Evolutionary conservation across 2,888 invertebrate species (phyloP).

Genomic region (Epinotia nisella): DNA sequence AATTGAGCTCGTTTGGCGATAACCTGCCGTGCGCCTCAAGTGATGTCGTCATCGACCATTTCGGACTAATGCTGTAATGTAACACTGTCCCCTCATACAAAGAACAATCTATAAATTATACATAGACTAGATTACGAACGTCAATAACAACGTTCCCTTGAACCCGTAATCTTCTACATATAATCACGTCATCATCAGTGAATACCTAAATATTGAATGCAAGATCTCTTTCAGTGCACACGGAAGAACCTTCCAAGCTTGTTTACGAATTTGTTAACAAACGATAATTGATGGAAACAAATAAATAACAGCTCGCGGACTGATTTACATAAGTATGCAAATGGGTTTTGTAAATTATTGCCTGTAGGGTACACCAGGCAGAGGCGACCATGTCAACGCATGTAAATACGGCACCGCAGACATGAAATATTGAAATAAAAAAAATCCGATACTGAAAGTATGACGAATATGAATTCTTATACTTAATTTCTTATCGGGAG

Average conservation of each 20-base stretch:
- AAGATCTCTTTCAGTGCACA: slow-evolving; percentile 1
- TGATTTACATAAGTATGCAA: slow-evolving; percentile 44
- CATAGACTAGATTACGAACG: slow-evolving; percentile 7
- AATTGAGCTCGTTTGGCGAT: slow-evolving; percentile 72
- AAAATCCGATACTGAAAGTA: too few relatives aligned
- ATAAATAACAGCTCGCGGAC: slow-evolving; percentile 41
- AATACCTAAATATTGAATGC: neutral
- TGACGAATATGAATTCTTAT: too few relatives aligned
- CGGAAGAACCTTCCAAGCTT: slow-evolving; percentile 35
- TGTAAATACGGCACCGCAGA: slow-evolving; percentile 8
- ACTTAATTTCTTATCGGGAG: too few relatives aligned
- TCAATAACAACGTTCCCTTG: slow-evolving; percentile 5
- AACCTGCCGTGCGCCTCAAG: slow-evolving; percentile 57
- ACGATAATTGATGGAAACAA: slow-evolving; percentile 40
- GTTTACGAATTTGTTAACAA: slow-evolving; percentile 38
- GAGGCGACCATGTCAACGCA: slow-evolving; percentile 24
- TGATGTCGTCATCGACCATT: slow-evolving; percentile 69
- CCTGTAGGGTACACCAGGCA: slow-evolving; percentile 15
- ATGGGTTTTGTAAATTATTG: slow-evolving; percentile 36
- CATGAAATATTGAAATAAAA: neutral
- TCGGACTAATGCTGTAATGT: slow-evolving; percentile 34
- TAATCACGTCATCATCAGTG: neutral
- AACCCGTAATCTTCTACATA: neutral
- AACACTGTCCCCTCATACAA: neutral
- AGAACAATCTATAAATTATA: slow-evolving; percentile 10